Evolutionary conservation across 1,140 invertebrate genomes (phyloP).

Genomic region (Schlechtendalia chinensis): DNA sequence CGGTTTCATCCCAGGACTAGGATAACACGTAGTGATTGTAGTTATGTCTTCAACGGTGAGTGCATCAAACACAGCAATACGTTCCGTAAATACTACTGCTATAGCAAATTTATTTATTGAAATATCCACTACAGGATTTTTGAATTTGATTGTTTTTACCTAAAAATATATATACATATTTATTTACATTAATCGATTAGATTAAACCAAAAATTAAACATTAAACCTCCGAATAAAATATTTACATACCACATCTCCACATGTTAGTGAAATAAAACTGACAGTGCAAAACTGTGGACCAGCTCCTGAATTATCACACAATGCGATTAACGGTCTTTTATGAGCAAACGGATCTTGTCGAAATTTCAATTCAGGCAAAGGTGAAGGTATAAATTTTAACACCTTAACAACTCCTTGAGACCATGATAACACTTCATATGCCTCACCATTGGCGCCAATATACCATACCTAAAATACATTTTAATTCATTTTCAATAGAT

Average conservation of each 20-base stretch:
- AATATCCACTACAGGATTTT: conserved; percentile 83
- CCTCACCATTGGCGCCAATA: conserved; percentile 80
- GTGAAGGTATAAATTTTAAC: conserved; percentile 78
- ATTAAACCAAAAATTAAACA: background rate
- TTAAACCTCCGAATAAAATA: background rate
- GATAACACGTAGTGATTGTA: conserved; percentile 85
- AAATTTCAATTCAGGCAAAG: conserved; percentile 59
- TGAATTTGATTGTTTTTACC: conserved; percentile 88
- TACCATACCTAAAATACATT: conserved; percentile 65
- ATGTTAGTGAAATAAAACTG: conserved; percentile 85
- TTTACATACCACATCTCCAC: conserved; percentile 75
- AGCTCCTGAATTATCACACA: conserved; percentile 79
- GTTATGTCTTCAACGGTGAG: conserved; percentile 80
- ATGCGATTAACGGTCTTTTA: conserved; percentile 81
- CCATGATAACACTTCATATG: conserved; percentile 87
- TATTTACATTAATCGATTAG: no score
- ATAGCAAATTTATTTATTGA: conserved; percentile 78
- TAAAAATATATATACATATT: conserved; percentile 55
- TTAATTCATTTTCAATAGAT: no score
- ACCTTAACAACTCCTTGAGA: conserved; percentile 80
- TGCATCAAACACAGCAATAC: conserved; percentile 88
- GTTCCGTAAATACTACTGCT: conserved; percentile 83
- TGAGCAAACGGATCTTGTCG: conserved; percentile 66
- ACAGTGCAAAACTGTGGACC: conserved; percentile 82
- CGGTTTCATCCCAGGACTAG: conserved; percentile 75